Evolutionary conservation across 2,888 invertebrate genomes (phyloP).

Genomic region (Aphodius granarius): DNA sequence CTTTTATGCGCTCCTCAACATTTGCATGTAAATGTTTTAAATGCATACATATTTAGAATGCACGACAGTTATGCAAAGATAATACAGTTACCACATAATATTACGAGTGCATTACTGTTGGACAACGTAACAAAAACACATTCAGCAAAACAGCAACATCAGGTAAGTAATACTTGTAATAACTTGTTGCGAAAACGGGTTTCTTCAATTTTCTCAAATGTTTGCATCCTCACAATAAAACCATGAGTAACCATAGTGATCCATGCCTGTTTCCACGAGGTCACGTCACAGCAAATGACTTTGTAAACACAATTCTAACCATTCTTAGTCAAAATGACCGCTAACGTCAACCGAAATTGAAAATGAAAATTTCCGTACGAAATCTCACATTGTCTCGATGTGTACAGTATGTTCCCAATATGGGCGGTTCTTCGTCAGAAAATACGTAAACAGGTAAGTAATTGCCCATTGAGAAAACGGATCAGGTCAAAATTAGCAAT

Average conservation of each 20-base stretch:
- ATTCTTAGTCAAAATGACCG: not conserved
- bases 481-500: not conserved
- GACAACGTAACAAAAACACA: too few species aligned
- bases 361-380: not conserved
- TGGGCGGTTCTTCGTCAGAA: constrained; percentile 10
- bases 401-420: not conserved
- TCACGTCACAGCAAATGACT: not conserved
- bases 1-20: too few species aligned
- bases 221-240: too few species aligned
- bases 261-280: not conserved
- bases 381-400: not conserved
- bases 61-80: not conserved
- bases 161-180: not conserved
- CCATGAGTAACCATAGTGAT: too few species aligned
- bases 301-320: not conserved
- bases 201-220: too few species aligned
- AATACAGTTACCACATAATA: not conserved
- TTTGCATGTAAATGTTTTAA: not conserved
- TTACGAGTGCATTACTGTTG: not conserved
- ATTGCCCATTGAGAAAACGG: not conserved
- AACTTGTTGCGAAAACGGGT: too few species aligned
- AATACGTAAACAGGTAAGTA: constrained; percentile 4
- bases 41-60: not conserved
- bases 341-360: not conserved
- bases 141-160: not conserved